Evolutionary conservation across 2,888 invertebrate species (phyloP), one percentile per base, ranked within the genome.

Genomic region (Drosophila neotestacea): DNA sequence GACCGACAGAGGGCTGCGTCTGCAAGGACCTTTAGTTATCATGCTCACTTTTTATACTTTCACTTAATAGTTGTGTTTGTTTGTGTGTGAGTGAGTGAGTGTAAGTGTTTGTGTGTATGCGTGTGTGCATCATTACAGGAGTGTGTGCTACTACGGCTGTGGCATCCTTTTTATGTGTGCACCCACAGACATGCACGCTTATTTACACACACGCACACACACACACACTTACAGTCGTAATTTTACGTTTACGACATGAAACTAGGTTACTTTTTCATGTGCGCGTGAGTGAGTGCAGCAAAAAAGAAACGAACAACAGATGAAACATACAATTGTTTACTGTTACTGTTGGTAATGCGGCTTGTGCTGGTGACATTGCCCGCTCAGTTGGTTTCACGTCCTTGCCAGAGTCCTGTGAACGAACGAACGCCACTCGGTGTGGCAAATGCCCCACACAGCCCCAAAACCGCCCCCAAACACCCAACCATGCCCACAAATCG

Each of bases 31-130:
- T 87, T 89, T 79, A 71, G 86, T 85, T 88, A 88, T 82, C 83
- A 69, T 85, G 90, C 74, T 89, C 88, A 85, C 90, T 89, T 84
- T 85, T 88, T 85, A 85, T 89, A 70, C 90, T 70, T 88, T 85
- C 84, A 77, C 89, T 88, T 89, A 89, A 89, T 89, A 85, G 86
- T 89, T 89, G 73, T 82, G 85, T 22, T 68, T 69, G 46, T 59
- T 36, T 51, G 42, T 52, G 46, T 42, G 50, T 64, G 65, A 48
- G 51, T 30, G n/a, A 34, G 38, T 51, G 38, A 46, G 39, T 62
- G 65, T 61, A 48, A 22, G 42, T 42, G 22, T 11, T 10, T 42
- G 42, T 63, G 54, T 58, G 55, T 32, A 42, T 48, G 39, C 27
- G 56, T 66, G 78, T 71, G 64, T 87, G 83, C 84, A 89, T 85